These are phyloP conservation scores for Pinctada fucata DNA, from an alignment of 2,888 invertebrate species.

Conservation along the genomic window DNA sequence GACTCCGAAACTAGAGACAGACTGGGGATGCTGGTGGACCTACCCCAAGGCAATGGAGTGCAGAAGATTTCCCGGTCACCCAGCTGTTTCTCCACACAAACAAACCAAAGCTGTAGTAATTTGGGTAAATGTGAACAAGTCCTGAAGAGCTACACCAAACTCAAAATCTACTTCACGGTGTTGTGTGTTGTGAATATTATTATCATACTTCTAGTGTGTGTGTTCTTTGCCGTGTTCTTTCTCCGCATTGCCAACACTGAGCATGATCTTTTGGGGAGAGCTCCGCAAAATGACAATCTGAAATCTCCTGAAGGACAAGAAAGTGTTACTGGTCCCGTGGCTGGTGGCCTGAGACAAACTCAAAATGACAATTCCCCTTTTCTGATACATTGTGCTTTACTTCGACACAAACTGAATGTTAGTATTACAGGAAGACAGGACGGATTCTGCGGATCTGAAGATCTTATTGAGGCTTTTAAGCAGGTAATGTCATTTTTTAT, in stretches of 20 bases:
- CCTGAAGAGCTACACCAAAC: conserved; percentile 19
- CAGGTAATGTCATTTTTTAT: no score
- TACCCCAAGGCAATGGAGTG: neutral
- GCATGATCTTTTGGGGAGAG: neutral
- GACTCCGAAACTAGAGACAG: neutral
- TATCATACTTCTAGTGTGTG: conserved; percentile 18
- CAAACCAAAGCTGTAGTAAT: conserved; percentile 1
- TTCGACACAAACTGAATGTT: conserved; percentile 12
- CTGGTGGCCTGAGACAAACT: neutral
- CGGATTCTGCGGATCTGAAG: neutral
- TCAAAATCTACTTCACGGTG: conserved; percentile 23
- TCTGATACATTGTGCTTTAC: conserved; percentile 6
- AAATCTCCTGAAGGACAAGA: neutral
- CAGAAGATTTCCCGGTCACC: conserved; percentile 8
- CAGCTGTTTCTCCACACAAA: neutral
- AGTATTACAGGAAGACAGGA: neutral
- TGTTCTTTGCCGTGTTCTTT: conserved; percentile 25
- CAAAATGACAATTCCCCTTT: neutral
- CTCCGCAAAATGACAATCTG: neutral
- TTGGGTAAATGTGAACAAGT: conserved; percentile 15
- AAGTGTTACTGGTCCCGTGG: neutral
- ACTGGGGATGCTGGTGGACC: neutral
- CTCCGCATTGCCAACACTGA: conserved; percentile 12
- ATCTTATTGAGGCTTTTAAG: conserved; percentile 6
- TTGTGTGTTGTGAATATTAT: conserved; percentile 24